A percentile compares a stretch with the other conserved stretches of the same genome.
Evolutionary conservation across 2,888 invertebrate species (phyloP).

Genomic region (Torymus aiolomorphi): DNA sequence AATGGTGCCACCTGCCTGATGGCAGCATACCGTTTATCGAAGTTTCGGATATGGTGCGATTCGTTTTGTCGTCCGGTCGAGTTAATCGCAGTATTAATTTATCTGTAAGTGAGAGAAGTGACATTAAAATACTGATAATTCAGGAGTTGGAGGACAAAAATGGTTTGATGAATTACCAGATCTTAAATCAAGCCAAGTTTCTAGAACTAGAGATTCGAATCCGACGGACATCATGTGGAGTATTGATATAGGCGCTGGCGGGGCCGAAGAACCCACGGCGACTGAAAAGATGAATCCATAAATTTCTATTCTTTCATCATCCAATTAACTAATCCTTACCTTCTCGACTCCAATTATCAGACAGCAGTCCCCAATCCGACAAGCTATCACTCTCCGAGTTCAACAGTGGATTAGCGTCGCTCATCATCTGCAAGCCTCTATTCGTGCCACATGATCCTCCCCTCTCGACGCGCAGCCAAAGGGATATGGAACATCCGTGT

Average conservation of each 20-base stretch:
- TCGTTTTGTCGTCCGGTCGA: conserved; percentile 77
- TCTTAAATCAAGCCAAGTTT: conserved; percentile 79
- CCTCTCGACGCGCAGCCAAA: conserved; percentile 78
- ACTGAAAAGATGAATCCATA: conserved; percentile 60
- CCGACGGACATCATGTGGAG: conserved; percentile 81
- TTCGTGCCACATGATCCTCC: conserved; percentile 60
- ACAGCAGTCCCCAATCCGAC: conserved; percentile 73
- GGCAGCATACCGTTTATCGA: conserved; percentile 76
- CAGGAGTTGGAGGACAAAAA: no score
- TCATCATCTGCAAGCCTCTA: conserved; percentile 60
- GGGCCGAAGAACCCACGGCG: conserved; percentile 69
- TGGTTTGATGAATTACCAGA: conserved; percentile 67
- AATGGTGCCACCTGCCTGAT: conserved; percentile 78
- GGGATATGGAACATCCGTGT: conserved; percentile 79
- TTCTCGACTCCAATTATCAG: conserved; percentile 74
- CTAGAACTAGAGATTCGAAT: conserved; percentile 80
- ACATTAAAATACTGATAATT: no score
- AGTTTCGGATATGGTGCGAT: conserved; percentile 77
- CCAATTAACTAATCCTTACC: conserved; percentile 61
- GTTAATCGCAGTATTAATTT: conserved; percentile 77
- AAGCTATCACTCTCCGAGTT: conserved; percentile 71
- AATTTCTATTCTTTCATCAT: neutral
- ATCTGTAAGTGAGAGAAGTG: conserved; percentile 68
- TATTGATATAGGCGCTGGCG: conserved; percentile 71
- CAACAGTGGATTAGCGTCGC: conserved; percentile 61